These are phyloP conservation scores for Drosophila sp. DNA, from an alignment of 1,140 invertebrate species.

Conservation along the genomic window DNA sequence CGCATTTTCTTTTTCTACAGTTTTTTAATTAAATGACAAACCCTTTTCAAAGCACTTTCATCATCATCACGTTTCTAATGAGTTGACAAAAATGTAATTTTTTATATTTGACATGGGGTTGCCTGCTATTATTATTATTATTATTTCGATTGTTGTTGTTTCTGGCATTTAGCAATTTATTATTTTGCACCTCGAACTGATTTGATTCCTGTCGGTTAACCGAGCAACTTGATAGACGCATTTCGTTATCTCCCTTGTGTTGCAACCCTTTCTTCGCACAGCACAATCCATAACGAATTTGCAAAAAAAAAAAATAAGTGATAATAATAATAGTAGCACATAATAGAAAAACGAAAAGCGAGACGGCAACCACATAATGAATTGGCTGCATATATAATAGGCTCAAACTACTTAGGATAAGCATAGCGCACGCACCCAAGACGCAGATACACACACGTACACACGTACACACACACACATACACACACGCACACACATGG, in stretches of 20 bases:
- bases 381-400: conserved; percentile 77
- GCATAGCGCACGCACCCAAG: conserved; percentile 45
- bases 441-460: conserved; percentile 23
- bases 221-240: conserved; percentile 38
- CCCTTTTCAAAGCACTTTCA: conserved; percentile 46
- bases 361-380: conserved; percentile 69
- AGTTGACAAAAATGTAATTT: conserved; percentile 57
- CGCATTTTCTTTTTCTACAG: conserved; percentile 8
- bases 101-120: conserved; percentile 42
- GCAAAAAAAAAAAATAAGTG: conserved; percentile 18
- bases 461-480: conserved; percentile 10
- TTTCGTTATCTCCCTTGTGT: conserved; percentile 1
- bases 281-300: conserved; percentile 35
- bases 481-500: neutral
- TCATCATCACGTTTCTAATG: conserved; percentile 58
- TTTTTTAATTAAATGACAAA: conserved; percentile 51
- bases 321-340: conserved; percentile 26
- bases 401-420: conserved; percentile 66
- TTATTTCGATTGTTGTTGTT: conserved; percentile 19
- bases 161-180: conserved; percentile 46
- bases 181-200: conserved; percentile 55
- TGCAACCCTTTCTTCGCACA: conserved; percentile 25
- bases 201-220: conserved; percentile 52
- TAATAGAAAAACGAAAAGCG: conserved; percentile 31
- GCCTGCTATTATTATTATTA: conserved; percentile 11